phyloP scores from a whole-genome alignment of 2,113 vertebrate genomes.

The Serinus canaria region DNA sequence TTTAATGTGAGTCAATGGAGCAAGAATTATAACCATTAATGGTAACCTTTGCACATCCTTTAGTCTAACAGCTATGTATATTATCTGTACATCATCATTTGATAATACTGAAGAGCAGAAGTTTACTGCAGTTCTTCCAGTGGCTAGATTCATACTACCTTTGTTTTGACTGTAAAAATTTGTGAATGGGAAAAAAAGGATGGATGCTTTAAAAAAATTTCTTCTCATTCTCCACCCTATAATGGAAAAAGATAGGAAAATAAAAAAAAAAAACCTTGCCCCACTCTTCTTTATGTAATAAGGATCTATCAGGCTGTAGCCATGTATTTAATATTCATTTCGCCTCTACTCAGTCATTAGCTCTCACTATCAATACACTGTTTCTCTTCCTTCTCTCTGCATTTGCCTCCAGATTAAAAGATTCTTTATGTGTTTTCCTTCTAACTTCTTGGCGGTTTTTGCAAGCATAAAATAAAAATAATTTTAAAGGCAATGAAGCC shows the following conservation, averaged over 20 bases:
- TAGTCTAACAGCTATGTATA: not conserved
- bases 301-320: not conserved
- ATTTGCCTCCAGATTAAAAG: not conserved
- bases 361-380: not conserved
- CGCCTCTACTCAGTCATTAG: not conserved
- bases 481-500: not conserved
- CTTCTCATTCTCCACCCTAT: not conserved
- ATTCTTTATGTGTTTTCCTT: not conserved
- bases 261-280: not conserved
- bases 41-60: not conserved
- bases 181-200: not conserved
- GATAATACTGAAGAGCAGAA: not conserved
- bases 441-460: not conserved
- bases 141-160: not conserved
- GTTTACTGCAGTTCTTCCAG: not conserved
- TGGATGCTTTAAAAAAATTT: rapidly evolving
- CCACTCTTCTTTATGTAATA: not conserved
- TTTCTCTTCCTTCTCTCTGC: not conserved
- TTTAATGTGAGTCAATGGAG: not conserved
- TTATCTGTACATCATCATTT: not conserved
- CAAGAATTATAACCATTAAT: not conserved
- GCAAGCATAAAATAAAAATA: not conserved
- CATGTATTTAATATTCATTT: not conserved
- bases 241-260: not conserved
- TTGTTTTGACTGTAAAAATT: not conserved